Evolutionary conservation across 2,797 vertebrate genomes (phyloP).

Genomic region (Echiichthys vipera): DNA sequence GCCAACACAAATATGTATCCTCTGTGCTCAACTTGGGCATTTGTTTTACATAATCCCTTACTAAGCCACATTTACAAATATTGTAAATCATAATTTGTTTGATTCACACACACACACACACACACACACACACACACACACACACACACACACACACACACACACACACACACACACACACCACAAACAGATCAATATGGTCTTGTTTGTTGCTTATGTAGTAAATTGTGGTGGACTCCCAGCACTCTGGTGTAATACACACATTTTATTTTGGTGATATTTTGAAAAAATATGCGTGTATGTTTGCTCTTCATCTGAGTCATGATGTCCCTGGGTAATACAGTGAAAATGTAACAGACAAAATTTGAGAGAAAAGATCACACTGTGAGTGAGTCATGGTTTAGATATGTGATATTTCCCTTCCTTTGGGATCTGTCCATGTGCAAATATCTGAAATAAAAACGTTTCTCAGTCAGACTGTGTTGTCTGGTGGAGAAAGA

Average conservation of each 20-base stretch:
- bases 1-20: not conserved
- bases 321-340: conserved; percentile 36
- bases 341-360: conserved; percentile 44
- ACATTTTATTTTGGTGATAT: conserved; percentile 7
- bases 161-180: too few relatives aligned
- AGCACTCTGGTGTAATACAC: conserved; percentile 6
- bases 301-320: conserved; percentile 49
- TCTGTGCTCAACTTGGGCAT: not conserved
- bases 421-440: conserved; percentile 43
- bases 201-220: conserved; percentile 8
- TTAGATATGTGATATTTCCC: conserved; percentile 45
- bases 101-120: too few relatives aligned
- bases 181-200: conserved; percentile 2
- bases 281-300: conserved; percentile 34
- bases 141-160: too few relatives aligned
- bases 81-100: not conserved
- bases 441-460: conserved; percentile 41
- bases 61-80: not conserved
- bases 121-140: too few relatives aligned
- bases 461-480: conserved; percentile 43
- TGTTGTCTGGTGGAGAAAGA: conserved; percentile 31
- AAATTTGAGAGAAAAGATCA: conserved; percentile 38
- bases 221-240: not conserved
- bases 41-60: not conserved
- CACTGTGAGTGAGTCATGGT: conserved; percentile 49